Evolutionary conservation across 30 jellyfish, hydroid and myxozoan species (phyloP).

Genomic region (Aurelia aurita complex sp. Pacific): DNA sequence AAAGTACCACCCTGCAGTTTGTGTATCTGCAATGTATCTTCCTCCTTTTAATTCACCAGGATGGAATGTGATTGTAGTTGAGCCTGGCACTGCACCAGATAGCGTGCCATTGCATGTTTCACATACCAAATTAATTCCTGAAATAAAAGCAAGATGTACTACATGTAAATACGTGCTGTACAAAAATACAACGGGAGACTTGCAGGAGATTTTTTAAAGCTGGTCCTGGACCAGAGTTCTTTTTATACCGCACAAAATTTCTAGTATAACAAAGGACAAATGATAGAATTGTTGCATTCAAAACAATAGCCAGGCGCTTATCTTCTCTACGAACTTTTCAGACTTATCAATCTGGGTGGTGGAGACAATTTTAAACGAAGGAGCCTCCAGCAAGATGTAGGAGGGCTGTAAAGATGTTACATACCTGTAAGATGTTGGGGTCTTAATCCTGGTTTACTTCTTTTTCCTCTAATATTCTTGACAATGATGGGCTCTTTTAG

Average conservation of each 20-base stretch:
- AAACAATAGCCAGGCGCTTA: too few species aligned
- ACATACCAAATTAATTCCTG: conserved; percentile 51
- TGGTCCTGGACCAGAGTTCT: too few species aligned
- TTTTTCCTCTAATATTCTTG: conserved; percentile 59
- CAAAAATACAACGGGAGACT: too few species aligned
- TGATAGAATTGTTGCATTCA: too few species aligned
- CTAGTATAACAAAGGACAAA: too few species aligned
- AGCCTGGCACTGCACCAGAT: conserved; percentile 58
- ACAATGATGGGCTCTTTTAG: conserved; percentile 25
- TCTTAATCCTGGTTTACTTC: conserved; percentile 74
- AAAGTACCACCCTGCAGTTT: conserved; percentile 78
- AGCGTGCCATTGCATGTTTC: conserved; percentile 57
- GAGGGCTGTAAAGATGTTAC: not conserved
- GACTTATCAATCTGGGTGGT: too few species aligned
- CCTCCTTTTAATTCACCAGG: conserved; percentile 52
- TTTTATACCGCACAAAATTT: too few species aligned
- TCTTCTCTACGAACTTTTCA: too few species aligned
- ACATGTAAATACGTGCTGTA: too few species aligned
- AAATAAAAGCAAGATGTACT: not conserved
- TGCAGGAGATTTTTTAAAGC: too few species aligned
- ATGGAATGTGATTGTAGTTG: conserved; percentile 41
- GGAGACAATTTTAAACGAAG: too few species aligned
- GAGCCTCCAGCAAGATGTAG: too few species aligned
- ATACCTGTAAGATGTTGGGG: conserved; percentile 84
- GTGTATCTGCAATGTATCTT: conserved; percentile 56